A percentile compares a stretch with the other conserved stretches of the same genome.
Evolutionary conservation across 2,113 vertebrate genomes (phyloP).

Genomic region (Rhinolophus sinicus): DNA sequence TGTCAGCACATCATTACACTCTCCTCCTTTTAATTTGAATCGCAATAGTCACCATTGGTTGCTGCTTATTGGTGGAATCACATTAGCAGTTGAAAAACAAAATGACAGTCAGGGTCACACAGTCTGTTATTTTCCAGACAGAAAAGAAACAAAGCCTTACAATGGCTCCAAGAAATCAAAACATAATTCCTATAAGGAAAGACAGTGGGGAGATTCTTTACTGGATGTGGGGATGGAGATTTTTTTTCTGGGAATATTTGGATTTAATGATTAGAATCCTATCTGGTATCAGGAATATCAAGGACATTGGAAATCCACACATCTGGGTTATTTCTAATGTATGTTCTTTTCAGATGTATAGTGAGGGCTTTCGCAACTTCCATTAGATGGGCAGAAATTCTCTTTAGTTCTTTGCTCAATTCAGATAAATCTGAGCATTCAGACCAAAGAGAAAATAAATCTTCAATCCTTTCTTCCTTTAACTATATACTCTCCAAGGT

Average conservation of each 20-base stretch:
- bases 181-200: slow-evolving; percentile 58
- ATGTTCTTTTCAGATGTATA: neutral
- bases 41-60: slow-evolving; percentile 50
- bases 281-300: neutral
- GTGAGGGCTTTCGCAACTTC: neutral
- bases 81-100: slow-evolving; percentile 62
- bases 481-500: neutral
- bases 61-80: slow-evolving; percentile 54
- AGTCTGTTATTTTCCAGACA: slow-evolving; percentile 66
- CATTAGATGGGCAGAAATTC: slow-evolving; percentile 9
- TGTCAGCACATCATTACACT: slow-evolving; percentile 47
- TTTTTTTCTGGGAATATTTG: slow-evolving; percentile 24
- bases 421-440: slow-evolving; percentile 4
- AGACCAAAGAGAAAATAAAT: neutral
- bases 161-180: slow-evolving; percentile 36
- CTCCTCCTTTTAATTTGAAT: slow-evolving; percentile 53
- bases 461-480: neutral
- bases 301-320: neutral
- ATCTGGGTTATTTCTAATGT: neutral
- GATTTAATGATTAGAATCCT: neutral
- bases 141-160: slow-evolving; percentile 43
- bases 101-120: slow-evolving; percentile 45
- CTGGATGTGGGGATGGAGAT: neutral
- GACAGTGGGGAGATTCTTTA: neutral
- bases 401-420: slow-evolving; percentile 15